These are phyloP conservation scores for Psettodes erumei DNA, from an alignment of 2,113 vertebrate species.

Conservation along the genomic window DNA sequence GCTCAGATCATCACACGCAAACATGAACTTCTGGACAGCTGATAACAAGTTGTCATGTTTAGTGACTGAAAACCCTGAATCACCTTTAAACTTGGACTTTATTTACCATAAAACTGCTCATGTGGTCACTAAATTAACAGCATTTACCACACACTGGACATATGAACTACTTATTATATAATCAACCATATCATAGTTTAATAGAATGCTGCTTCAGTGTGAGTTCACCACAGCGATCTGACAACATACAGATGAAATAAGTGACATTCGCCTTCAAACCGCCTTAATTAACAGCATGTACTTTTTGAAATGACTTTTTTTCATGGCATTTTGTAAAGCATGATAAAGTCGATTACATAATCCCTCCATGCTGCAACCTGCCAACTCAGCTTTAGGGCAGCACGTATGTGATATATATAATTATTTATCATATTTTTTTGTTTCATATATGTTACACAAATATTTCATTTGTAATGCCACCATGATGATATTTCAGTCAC, in stretches of 20 bases:
- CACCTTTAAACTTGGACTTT: background rate
- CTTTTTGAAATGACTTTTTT: no score
- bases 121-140: background rate
- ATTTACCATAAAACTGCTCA: no score
- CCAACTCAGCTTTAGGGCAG: background rate
- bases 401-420: no score
- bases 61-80: background rate
- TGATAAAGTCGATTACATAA: background rate
- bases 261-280: no score
- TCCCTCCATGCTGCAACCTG: background rate
- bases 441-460: no score
- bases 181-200: background rate
- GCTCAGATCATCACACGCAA: background rate
- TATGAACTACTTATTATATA: background rate
- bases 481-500: no score
- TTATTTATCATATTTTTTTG: no score
- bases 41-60: background rate
- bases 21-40: background rate
- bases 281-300: no score
- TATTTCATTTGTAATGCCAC: no score
- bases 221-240: background rate
- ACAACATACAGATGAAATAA: background rate
- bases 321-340: no score
- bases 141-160: background rate
- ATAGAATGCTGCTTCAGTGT: background rate